Base-by-base conservation (phyloP, 2,113 vertebrate species). In the Leptocoma aspasia region DNA sequence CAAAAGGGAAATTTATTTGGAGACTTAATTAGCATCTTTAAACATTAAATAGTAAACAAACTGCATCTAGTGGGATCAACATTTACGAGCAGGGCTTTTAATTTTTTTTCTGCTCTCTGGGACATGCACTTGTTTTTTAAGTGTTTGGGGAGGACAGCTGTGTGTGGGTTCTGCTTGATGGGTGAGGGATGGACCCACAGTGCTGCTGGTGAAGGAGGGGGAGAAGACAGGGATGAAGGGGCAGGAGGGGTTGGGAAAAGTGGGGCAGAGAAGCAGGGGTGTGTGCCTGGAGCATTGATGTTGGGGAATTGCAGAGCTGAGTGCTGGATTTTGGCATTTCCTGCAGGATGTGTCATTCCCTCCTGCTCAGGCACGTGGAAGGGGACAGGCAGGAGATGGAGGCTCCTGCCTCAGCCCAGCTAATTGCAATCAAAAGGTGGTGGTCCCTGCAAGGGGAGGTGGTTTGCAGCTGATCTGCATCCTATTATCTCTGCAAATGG, bases 41-140 rank as follows among this genome's bases (percentile, higher is more conserved):
- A 98, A 98, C 97, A 98, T 98, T 97, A 98, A 98, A 97, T 91
- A 97, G 97, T 97, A 98, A 98, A 98, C 97, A 98, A 95, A 66
- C 59, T 20, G 81, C 7, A 27, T 97, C 97, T 97, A 94, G 97
- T 11, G 89, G 96, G 97, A 97, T 96, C 96, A 94, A 84, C 95
- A 61, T 97, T 98, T 97, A 92, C 95, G 97, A 95, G 91, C 78
- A 90, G 86, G 93, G 91, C 56, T 92, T 93, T 79, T 87, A 61
- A 35, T 86, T 95, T 52, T 6, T 20, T 56, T 44, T 12, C 23
- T 77, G 45, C 71, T 88, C 59, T 78, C 63, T 44, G 59, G 95
- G 92, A 93, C 31, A 3, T 15, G 52, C 90, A 49, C 78, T 92
- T 89, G 18, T 37, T 56, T 93, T 95, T 89, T 82, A 45, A 88